Conservation (phyloP, 2,888 invertebrate species). For the Noctua fimbriata region DNA sequence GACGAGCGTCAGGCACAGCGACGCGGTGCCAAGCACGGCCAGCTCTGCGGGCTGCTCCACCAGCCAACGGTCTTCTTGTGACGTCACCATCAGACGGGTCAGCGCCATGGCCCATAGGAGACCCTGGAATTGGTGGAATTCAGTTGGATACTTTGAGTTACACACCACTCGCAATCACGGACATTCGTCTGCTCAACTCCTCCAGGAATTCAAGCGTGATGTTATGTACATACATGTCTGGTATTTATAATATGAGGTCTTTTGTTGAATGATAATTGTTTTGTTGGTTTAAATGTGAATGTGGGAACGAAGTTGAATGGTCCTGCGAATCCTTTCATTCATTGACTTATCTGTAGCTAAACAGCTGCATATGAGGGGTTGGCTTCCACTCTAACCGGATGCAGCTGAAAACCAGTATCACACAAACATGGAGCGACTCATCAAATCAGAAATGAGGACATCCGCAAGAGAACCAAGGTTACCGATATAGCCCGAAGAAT, state of each 20-base stretch:
- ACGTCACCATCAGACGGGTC: slow-evolving; percentile 88
- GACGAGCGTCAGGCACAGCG: slow-evolving; percentile 93
- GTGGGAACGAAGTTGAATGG: neutral
- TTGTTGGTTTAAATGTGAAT: neutral
- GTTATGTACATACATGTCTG: neutral
- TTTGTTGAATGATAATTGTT: neutral
- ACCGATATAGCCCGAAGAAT: too few relatives aligned
- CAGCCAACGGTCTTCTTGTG: slow-evolving; percentile 81
- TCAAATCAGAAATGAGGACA: too few relatives aligned
- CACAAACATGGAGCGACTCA: neutral
- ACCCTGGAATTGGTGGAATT: slow-evolving; percentile 83
- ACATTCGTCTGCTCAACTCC: neutral
- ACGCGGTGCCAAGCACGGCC: slow-evolving; percentile 91
- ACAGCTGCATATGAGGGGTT: neutral
- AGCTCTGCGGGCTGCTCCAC: slow-evolving; percentile 90
- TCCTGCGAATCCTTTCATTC: neutral
- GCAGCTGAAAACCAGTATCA: neutral
- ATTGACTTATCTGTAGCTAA: neutral
- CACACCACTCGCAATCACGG: neutral
- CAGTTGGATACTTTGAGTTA: too few relatives aligned
- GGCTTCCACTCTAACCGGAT: neutral
- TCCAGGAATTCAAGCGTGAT: neutral
- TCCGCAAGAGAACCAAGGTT: too few relatives aligned
- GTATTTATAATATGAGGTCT: neutral
- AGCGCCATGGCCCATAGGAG: slow-evolving; percentile 92